Evolutionary conservation across 1,140 invertebrate genomes (phyloP), one percentile per base, ranked within the genome.

Genomic region (Philopotamus ludificatus): DNA sequence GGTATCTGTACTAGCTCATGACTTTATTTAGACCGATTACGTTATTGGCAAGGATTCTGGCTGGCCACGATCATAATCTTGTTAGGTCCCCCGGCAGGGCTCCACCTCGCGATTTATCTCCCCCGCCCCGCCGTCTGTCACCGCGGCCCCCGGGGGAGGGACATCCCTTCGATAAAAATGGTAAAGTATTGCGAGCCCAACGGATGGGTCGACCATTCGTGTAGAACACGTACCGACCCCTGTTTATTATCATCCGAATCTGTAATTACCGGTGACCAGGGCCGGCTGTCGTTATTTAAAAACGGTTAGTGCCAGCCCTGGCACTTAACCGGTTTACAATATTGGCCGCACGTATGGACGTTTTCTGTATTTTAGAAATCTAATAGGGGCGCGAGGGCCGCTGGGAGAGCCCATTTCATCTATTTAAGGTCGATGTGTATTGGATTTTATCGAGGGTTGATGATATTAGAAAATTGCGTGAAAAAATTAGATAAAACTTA

Each of bases 101-200:
- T 21, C 47, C 47, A 20, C 21, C 28, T 34, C 54, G 42, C 34
- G 54, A 57, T 57, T 57, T 57, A 57, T 57, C 20, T 57, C 34
- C 54, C 15, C 34, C 1, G 21, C 54, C 54, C 34, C n/a, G 54
- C 54, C 39, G 54, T 57, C 54, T 57, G 54, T 57, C 54, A 57
- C 54, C 54, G 54, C n/a, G 39, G 54, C 18, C 53, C 54, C 54
- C 54, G 9, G 39, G 54, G 54, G 7, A 53, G 20, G 54, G 34
- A 57, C 21, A 39, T 42, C 54, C 26, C 54, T 10, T 21, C 54
- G 54, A 57, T 57, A 57, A 57, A 57, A 57, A 57, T 57, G 54
- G 54, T 57, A 57, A 57, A 57, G 42, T 57, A 57, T 42, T 28
- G 34, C 7, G 39, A 1, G 54, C 2, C 34, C 34, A 1, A 12